phyloP scores from a whole-genome alignment of 2,888 invertebrate species.

The Sphaerophoria taeniata region DNA sequence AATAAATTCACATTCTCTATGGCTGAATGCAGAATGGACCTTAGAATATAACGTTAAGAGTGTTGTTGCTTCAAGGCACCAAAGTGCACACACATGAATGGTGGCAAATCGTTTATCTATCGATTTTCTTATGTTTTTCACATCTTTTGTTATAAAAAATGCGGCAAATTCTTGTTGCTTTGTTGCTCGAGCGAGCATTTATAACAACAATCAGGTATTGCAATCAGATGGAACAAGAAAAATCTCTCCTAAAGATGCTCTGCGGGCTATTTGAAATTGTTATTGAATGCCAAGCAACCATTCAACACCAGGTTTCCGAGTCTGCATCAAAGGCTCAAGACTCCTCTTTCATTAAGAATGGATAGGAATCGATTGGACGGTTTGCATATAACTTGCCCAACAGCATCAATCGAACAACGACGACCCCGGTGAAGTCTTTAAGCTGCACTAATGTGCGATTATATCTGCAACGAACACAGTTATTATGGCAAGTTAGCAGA shows the following conservation, averaged over 20 bases:
- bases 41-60: constrained; percentile 24
- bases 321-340: background rate
- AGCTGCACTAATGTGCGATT: constrained; percentile 70
- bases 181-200: background rate
- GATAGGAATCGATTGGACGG: constrained; percentile 56
- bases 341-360: constrained; percentile 43
- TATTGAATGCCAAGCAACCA: constrained; percentile 69
- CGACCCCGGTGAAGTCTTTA: constrained; percentile 28
- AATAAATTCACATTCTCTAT: constrained; percentile 70
- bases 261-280: constrained; percentile 73
- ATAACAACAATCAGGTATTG: background rate
- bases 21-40: constrained; percentile 55
- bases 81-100: constrained; percentile 71
- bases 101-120: constrained; percentile 74
- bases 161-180: constrained; percentile 42
- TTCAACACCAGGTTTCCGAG: constrained; percentile 49
- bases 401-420: constrained; percentile 4
- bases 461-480: constrained; percentile 66
- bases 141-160: constrained; percentile 11
- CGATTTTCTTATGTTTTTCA: background rate
- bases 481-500: constrained; percentile 66
- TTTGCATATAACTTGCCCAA: constrained; percentile 9
- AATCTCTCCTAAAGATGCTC: constrained; percentile 63
- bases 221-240: background rate
- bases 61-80: constrained; percentile 56